Conservation (phyloP, 2,888 invertebrate genomes). For the Lathronympha strigana region DNA sequence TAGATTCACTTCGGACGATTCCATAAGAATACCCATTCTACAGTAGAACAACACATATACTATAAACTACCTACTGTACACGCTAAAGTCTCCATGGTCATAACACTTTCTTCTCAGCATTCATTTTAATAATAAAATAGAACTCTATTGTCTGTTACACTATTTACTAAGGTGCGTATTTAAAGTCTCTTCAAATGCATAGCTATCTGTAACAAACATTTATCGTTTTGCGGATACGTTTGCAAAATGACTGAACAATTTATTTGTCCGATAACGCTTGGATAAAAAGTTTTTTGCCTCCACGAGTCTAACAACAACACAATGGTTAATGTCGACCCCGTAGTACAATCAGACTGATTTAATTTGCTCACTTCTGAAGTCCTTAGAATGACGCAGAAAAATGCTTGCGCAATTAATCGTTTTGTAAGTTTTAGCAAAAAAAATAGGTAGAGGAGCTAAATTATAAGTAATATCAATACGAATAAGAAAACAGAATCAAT, state of each 20-base stretch:
- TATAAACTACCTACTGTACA: constrained; percentile 58
- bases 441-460: neutral
- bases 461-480: constrained; percentile 1
- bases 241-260: constrained; percentile 21
- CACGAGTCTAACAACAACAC: constrained; percentile 13
- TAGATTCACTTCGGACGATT: constrained; percentile 76
- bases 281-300: constrained; percentile 1
- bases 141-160: constrained; percentile 38
- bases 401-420: constrained; percentile 24
- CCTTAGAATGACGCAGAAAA: constrained; percentile 3
- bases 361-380: constrained; percentile 16
- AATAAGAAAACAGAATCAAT: constrained; percentile 33
- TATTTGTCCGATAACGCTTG: constrained; percentile 1
- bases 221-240: constrained; percentile 49
- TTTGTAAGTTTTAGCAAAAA: constrained; percentile 12
- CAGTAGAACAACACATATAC: constrained; percentile 58
- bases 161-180: constrained; percentile 19
- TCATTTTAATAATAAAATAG: constrained; percentile 49
- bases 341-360: constrained; percentile 23
- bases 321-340: constrained; percentile 15
- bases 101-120: constrained; percentile 58
- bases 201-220: constrained; percentile 11
- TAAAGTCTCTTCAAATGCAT: constrained; percentile 26
- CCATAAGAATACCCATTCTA: constrained; percentile 83
- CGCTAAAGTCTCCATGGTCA: constrained; percentile 58